Evolutionary conservation across 1,140 invertebrate genomes (phyloP).

Genomic region (Acromyrmex echinatior): DNA sequence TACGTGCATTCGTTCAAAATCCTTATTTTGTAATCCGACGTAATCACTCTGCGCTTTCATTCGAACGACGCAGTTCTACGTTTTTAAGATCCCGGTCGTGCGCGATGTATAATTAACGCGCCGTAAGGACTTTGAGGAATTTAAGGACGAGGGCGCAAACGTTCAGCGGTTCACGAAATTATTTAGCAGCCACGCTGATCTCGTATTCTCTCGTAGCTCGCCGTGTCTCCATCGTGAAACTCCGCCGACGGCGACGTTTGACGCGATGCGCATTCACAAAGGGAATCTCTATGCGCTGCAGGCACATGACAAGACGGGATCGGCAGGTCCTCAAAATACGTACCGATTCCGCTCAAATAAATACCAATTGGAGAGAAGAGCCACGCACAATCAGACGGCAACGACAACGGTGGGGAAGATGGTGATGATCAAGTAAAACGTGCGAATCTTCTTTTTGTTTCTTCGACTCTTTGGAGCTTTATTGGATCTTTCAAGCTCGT

Average conservation of each 20-base stretch:
- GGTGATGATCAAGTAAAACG: neutral
- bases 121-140: constrained; percentile 52
- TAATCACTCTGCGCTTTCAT: neutral
- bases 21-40: neutral
- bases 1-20: neutral
- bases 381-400: neutral
- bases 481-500: neutral
- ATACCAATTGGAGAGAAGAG: constrained; percentile 3
- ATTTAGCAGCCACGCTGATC: constrained; percentile 53
- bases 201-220: constrained; percentile 49
- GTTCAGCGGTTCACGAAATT: constrained; percentile 53
- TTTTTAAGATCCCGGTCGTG: constrained; percentile 13
- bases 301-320: neutral
- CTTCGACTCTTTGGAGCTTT: neutral
- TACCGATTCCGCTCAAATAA: constrained; percentile 28
- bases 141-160: constrained; percentile 13
- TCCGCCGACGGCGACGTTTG: neutral
- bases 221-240: constrained; percentile 43
- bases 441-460: neutral
- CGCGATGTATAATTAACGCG: constrained; percentile 40
- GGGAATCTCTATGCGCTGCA: constrained; percentile 39
- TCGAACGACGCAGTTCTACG: neutral
- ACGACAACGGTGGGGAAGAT: neutral
- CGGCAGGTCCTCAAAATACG: neutral
- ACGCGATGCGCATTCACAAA: constrained; percentile 45